phyloP scores from a whole-genome alignment of 1,140 invertebrate species.

The Rhizoglyphus robini region DNA sequence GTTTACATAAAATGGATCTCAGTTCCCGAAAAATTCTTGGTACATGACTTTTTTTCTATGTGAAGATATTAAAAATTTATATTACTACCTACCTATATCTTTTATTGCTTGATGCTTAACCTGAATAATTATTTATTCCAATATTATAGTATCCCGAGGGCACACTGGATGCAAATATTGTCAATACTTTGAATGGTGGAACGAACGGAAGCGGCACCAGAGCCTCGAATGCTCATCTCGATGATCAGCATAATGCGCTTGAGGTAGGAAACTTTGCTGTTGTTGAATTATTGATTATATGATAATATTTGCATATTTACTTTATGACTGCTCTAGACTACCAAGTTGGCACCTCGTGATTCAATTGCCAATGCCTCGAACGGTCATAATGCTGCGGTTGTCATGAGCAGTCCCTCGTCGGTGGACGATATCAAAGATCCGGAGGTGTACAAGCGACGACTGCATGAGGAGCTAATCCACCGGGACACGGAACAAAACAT shows the following conservation, averaged over 20 bases:
- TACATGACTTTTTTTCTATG: too few species aligned
- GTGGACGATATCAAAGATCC: constrained; percentile 37
- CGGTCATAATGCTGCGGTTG: too few species aligned
- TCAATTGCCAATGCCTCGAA: too few species aligned
- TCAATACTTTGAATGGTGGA: neutral
- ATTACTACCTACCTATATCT: too few species aligned
- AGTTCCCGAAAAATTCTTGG: too few species aligned
- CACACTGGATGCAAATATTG: constrained; percentile 28
- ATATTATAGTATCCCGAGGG: constrained; percentile 31
- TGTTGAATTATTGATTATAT: too few species aligned
- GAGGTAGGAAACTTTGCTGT: too few species aligned
- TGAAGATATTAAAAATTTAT: too few species aligned
- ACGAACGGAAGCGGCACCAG: neutral
- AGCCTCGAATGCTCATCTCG: neutral
- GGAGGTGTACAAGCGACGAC: constrained; percentile 53
- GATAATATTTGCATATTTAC: too few species aligned
- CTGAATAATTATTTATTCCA: neutral
- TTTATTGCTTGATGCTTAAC: too few species aligned
- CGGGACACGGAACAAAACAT: constrained; percentile 44
- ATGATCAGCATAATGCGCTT: too few species aligned
- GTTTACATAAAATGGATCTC: too few species aligned
- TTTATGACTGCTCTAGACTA: neutral
- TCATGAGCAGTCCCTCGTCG: neutral
- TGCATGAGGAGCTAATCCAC: constrained; percentile 65
- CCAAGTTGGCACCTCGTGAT: neutral